Evolutionary conservation across 2,888 invertebrate genomes (phyloP).

Genomic region (Nowickia ferox): DNA sequence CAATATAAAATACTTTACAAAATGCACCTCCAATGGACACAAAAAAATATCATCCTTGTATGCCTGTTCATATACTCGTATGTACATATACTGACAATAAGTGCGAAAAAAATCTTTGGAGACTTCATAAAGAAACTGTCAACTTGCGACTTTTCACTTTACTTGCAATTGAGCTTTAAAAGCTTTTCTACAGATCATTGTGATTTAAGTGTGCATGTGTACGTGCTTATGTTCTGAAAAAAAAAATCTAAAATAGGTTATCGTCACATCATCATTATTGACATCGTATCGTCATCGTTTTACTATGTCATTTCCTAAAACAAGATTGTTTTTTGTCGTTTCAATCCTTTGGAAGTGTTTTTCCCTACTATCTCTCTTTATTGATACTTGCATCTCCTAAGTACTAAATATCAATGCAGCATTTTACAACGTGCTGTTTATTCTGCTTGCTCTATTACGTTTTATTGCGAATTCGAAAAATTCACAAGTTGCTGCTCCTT

Average conservation of each 20-base stretch:
- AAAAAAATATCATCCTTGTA: no score
- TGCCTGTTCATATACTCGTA: no score
- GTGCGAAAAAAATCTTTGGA: neutral
- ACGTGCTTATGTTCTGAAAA: conserved; percentile 36
- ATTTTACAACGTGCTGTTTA: conserved; percentile 31
- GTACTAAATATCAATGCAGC: conserved; percentile 33
- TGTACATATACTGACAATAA: no score
- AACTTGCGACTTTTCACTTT: neutral
- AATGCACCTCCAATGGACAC: no score
- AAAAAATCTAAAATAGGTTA: conserved; percentile 22
- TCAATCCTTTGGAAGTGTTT: neutral
- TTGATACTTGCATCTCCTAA: conserved; percentile 4
- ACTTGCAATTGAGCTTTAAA: conserved; percentile 7
- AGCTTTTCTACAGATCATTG: neutral
- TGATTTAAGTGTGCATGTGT: conserved; percentile 3
- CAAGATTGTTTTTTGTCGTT: conserved; percentile 9
- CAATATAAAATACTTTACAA: no score
- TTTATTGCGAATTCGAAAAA: conserved; percentile 36
- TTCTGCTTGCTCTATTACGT: conserved; percentile 20
- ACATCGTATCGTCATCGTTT: conserved; percentile 32
- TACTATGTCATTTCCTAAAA: conserved; percentile 58
- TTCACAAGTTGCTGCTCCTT: conserved; percentile 27
- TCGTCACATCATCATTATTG: conserved; percentile 32
- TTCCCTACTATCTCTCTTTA: neutral
- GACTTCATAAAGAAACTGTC: neutral